Evolutionary conservation across 2,888 invertebrate genomes (phyloP), one percentile per base, ranked within the genome.

Genomic region (Trissolcus brochymenae): DNA sequence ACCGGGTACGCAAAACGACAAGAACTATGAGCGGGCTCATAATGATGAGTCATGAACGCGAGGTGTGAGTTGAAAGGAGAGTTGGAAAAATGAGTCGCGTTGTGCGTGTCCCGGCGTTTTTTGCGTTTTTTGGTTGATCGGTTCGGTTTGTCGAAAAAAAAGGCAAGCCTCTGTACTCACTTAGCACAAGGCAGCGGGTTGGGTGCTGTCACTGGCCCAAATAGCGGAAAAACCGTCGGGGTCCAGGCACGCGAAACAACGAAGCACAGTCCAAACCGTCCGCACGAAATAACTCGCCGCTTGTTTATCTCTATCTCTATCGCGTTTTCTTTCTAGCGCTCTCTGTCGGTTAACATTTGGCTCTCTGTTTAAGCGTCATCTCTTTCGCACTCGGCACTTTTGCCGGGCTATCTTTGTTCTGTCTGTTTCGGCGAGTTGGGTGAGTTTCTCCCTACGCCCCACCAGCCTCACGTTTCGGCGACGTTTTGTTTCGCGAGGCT

Each of bases 271-370:
- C 51, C 72, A 65, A 60, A 54, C 40, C 72, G 71, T 71, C 71
- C 57, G 56, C 62, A 66, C 60, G 65, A 49, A 60, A 66, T 73
- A 73, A 65, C 72, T 73, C 65, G 72, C 59, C 65, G 72, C 72
- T 73, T 73, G 72, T 73, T 73, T 73, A 73, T 73, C 65, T 53
- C 65, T 65, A 60, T 73, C 55, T 60, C 64, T 65, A 40, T 65
- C 55, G 41, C 60, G 25, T 55, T 59, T 59, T 43, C 60, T 49
- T 9, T 49, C 56, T 35, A 9, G 19, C 49, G n/a, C 4, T 57
- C 43, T 54, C 14, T 70, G 21, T 55, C 21, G 49, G 41, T 55
- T 13, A 21, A 14, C 13, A 6, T 51, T 13, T 13, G 9, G 6
- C 40, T 55, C 17, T 55, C 40, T 51, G 16, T 51, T 21, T 51